Evolutionary conservation across 2,113 vertebrate species (phyloP), one percentile per base, ranked within the genome.

Genomic region (Tringa solitaria): DNA sequence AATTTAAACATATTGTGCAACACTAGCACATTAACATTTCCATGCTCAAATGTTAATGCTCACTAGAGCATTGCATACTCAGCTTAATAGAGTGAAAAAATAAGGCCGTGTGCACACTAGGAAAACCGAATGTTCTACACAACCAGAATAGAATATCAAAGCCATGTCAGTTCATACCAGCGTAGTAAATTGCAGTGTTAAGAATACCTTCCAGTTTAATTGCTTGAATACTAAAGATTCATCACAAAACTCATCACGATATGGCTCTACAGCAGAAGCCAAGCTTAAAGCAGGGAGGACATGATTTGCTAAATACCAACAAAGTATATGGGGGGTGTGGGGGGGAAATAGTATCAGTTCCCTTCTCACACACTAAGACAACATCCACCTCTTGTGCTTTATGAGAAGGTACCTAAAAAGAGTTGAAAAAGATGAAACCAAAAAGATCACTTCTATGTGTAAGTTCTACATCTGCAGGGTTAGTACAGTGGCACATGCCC

Each of bases 381-480:
- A 79, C 15, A 28, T 12, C 85, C 45, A 26, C 9, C 21, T 77
- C 46, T 64, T 35, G 17, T 56, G 50, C 35, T 48, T 75, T 60
- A 6, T 15, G 9, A 69, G 18, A 70, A 50, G 5, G 10, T 12
- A 79, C 5, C 0, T 1, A 60, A 33, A 8, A 79, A 32, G 56
- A 64, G 41, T 70, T 53, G 14, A 78, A 35, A 33, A 56, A 63
- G 39, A 75, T 54, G 17, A 79, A 72, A 48, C 7, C 10, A 57
- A 53, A 76, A 22, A 20, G 14, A 30, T 37, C 12, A 61, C 5
- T 33, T 85, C 51, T 41, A 23, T 37, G 11, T 8, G 10, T 8
- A 87, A 97, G 89, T 89, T 97, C 92, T 97, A 94, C 91, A 95
- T 70, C 78, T 32, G 32, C 54, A 88, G 69, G 79, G 79, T 95